Base-by-base conservation (phyloP, 2,888 invertebrate genomes). In the Lathronympha strigana region DNA sequence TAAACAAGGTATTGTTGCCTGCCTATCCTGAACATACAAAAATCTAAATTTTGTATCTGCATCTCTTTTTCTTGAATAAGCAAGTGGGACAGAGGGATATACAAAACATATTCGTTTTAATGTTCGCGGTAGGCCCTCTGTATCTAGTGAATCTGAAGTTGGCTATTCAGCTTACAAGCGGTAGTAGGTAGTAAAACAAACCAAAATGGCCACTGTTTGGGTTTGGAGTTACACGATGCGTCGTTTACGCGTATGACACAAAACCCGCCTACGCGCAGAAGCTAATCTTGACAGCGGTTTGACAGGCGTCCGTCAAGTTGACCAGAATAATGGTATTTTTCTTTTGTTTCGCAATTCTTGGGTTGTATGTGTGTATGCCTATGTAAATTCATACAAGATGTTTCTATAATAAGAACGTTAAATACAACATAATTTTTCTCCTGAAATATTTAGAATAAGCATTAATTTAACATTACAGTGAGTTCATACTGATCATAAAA, bases 251-350 rank as follows among this genome's bases (percentile, higher is more conserved):
- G n/a, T 40, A 17, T 28, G 19, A 23, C 23, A 47, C 23, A 17
- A 23, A 47, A 23, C 45, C 40, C 38, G 54, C 54, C 40, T 38
- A 40, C 40, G 28, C 25, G 17, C 40, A 28, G 15, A 43, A 31
- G 43, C 31, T 45, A 57, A 57, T 57, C 43, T 43, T 21, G 31
- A 45, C 43, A 57, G 31, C 19, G 43, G 57, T 57, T 57, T 31
- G 43, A 31, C 28, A 57, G 19, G 15, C 17, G 25, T 55, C 43
- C 8, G 17, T 45, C 57, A 57, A 21, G 31, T 9, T 13, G 28
- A 13, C n/a, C 45, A 45, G 19, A 45, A 55, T 55, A 40, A 40
- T 38, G 23, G 21, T 11, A n/a, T n/a, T 40, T 55, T 17, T 15
- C n/a, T 21, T 36, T 38, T 23, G 21, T 54, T 54, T 4, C 23